A percentile compares a stretch with the other conserved stretches of the same genome.
Conservation (phyloP, 2,113 vertebrate genomes). For the Vireo altiloquus region DNA sequence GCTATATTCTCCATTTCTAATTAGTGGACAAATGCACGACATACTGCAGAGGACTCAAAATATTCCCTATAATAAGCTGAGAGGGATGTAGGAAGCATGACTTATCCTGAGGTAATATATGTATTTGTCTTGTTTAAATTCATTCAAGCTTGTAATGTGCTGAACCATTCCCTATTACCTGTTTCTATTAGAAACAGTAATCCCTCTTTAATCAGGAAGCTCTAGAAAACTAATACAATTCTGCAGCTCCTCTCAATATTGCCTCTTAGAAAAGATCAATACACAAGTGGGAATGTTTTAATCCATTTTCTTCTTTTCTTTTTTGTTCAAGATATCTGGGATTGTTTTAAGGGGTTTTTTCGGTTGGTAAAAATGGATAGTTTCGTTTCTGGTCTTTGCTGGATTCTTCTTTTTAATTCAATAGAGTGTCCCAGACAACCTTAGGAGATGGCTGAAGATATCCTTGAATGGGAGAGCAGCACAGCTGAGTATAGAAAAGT, state of each 20-base stretch:
- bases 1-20: neutral
- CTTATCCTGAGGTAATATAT: neutral
- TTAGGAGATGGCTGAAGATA: neutral
- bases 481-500: neutral
- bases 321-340: neutral
- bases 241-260: neutral
- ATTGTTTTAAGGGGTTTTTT: neutral
- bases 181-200: neutral
- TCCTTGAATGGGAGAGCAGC: neutral
- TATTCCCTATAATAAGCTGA: neutral
- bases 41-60: neutral
- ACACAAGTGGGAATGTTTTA: neutral
- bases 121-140: slow-evolving; percentile 13
- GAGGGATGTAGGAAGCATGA: neutral
- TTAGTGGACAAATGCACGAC: neutral
- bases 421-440: neutral
- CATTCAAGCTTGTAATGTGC: neutral
- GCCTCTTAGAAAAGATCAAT: neutral
- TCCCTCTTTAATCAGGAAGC: slow-evolving; percentile 10
- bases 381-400: neutral
- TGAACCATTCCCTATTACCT: neutral
- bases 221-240: neutral
- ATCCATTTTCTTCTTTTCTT: neutral
- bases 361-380: neutral
- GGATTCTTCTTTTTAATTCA: neutral